A percentile compares a stretch with the other conserved stretches of the same genome.
Evolutionary conservation across 2,797 vertebrate genomes (phyloP).

Genomic region (Perdix hodgsoniae): DNA sequence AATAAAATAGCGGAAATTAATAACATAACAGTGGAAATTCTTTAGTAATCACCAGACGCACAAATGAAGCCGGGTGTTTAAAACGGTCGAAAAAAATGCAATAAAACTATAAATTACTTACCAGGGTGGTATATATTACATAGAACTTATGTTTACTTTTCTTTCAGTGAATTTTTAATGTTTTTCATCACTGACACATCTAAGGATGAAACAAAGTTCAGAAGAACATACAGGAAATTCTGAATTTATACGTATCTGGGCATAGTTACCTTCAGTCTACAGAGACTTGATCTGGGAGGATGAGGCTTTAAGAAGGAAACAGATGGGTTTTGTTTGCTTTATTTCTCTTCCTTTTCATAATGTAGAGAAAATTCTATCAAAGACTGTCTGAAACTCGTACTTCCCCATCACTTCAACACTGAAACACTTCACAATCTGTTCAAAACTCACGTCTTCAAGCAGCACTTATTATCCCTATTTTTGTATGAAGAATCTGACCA

Average conservation of each 20-base stretch:
- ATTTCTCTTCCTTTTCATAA: neutral
- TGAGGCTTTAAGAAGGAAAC: neutral
- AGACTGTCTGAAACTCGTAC: neutral
- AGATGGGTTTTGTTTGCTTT: neutral
- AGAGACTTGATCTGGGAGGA: neutral
- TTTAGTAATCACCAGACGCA: neutral
- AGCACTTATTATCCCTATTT: neutral
- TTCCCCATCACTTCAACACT: neutral
- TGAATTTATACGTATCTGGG: neutral
- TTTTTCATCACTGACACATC: neutral
- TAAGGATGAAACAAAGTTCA: neutral
- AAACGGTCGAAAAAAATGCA: neutral
- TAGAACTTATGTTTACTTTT: neutral
- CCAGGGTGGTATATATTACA: neutral
- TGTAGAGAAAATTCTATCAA: neutral
- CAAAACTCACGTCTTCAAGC: neutral
- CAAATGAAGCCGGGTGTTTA: neutral
- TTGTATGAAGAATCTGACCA: constrained; percentile 25
- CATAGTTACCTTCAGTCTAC: neutral
- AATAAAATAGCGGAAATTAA: neutral
- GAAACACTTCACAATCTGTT: neutral
- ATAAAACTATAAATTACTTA: neutral
- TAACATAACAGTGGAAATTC: neutral
- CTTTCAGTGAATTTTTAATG: neutral
- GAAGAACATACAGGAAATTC: neutral